A percentile compares a stretch with the other conserved stretches of the same genome.
These are phyloP conservation scores for Drosophila simulans DNA, from an alignment of 1,140 invertebrate species.

Conservation along the genomic window DNA sequence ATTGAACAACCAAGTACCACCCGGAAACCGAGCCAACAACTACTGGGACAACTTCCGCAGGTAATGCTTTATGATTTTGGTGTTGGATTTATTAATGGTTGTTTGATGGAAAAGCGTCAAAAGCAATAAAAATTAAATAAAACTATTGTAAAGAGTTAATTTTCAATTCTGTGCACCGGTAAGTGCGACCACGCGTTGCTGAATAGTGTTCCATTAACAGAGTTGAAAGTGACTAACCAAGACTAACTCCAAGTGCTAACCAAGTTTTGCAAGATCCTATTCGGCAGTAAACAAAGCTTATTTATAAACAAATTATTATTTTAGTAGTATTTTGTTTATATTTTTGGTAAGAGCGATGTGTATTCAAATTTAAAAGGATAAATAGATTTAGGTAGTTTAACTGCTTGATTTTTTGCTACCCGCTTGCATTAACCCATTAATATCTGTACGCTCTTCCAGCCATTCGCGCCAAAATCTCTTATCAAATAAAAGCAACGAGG, in stretches of 20 bases:
- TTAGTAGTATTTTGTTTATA: too few relatives aligned
- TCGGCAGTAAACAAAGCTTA: too few relatives aligned
- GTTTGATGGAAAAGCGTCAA: slow-evolving; percentile 9
- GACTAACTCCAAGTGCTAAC: slow-evolving; percentile 14
- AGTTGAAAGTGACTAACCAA: slow-evolving; percentile 55
- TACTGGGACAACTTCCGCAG: slow-evolving; percentile 96
- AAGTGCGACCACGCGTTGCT: slow-evolving; percentile 29
- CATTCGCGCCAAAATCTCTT: slow-evolving; percentile 94
- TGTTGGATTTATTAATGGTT: slow-evolving; percentile 27
- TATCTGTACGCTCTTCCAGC: slow-evolving; percentile 85
- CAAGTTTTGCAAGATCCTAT: too few relatives aligned
- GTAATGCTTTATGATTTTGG: slow-evolving; percentile 85
- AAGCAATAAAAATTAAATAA: slow-evolving; percentile 44
- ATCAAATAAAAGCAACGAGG: slow-evolving; percentile 89
- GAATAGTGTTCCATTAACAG: slow-evolving; percentile 39
- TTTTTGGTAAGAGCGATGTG: too few relatives aligned
- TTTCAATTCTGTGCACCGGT: slow-evolving; percentile 55
- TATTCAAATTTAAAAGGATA: too few relatives aligned
- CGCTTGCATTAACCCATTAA: slow-evolving; percentile 77
- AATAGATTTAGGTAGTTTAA: too few relatives aligned
- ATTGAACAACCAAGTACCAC: slow-evolving; percentile 94
- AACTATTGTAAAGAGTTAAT: slow-evolving; percentile 36
- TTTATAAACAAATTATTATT: too few relatives aligned
- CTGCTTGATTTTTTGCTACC: slow-evolving; percentile 18
- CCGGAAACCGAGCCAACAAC: slow-evolving; percentile 94